Conservation (phyloP, 1,140 invertebrate genomes). For the Reticulitermes speratus region DNA sequence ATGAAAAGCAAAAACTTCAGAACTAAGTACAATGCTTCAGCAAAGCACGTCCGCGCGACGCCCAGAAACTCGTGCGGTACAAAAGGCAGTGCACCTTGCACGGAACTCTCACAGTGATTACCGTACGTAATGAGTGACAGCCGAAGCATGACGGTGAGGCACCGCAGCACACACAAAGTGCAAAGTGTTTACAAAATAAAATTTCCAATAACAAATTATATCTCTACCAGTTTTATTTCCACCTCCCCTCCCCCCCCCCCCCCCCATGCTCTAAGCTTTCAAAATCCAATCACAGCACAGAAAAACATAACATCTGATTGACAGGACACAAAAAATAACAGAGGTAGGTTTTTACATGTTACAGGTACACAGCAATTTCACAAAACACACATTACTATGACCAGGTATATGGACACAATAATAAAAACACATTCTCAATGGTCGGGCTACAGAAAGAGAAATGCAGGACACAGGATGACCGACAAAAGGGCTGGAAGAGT, state of each 20-base stretch:
- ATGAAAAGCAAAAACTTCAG: no score
- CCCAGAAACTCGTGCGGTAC: no score
- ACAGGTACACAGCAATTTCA: not conserved
- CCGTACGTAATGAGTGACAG: not conserved
- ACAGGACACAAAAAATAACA: not conserved
- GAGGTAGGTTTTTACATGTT: not conserved
- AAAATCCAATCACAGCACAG: not conserved
- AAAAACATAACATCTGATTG: not conserved
- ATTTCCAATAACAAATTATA: conserved; percentile 18
- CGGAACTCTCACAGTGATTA: not conserved
- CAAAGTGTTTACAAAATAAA: not conserved
- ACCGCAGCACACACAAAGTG: not conserved
- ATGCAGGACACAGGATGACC: not conserved
- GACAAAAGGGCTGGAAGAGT: not conserved
- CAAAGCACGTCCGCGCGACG: no score
- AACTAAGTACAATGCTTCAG: no score
- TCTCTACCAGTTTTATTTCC: not conserved
- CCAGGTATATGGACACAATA: not conserved
- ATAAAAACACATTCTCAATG: not conserved
- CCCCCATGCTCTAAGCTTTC: not conserved
- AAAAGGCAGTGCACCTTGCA: not conserved
- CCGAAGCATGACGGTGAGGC: not conserved
- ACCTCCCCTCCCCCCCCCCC: not conserved
- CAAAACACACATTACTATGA: not conserved
- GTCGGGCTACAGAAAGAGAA: not conserved